phyloP scores from a whole-genome alignment of 2,797 vertebrate genomes.

The Petrocephalus schoutedeni region DNA sequence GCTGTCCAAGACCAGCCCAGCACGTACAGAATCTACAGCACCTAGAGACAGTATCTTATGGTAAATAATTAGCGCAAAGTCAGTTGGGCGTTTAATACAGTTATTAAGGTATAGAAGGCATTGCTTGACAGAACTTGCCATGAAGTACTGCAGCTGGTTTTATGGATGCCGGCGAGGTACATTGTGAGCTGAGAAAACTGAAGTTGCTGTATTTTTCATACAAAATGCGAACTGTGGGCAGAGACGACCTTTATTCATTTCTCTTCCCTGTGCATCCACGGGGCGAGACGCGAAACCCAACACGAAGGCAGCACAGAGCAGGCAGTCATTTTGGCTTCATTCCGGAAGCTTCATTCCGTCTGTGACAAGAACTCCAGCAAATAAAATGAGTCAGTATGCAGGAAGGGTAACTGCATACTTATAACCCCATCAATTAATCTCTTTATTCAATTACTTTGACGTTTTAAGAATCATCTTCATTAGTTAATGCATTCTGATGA shows the following conservation, averaged over 20 bases:
- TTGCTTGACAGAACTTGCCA: background rate
- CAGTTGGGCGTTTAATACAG: background rate
- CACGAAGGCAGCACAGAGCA: background rate
- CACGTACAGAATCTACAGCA: background rate
- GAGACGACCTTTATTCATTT: background rate
- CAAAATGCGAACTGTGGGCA: background rate
- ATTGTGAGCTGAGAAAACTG: background rate
- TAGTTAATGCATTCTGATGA: conserved; percentile 14
- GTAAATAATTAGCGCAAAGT: background rate
- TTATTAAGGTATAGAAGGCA: background rate
- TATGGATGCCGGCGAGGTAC: background rate
- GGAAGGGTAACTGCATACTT: conserved; percentile 11
- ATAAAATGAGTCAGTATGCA: conserved; percentile 40
- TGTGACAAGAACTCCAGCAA: conserved; percentile 33
- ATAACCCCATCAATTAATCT: background rate
- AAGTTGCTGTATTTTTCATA: background rate
- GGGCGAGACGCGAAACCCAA: background rate
- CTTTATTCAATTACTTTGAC: conserved; percentile 13
- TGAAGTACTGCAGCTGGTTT: too few species aligned
- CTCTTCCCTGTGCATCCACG: background rate
- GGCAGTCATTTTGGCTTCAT: background rate
- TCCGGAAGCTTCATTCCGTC: background rate
- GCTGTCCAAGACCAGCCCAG: background rate
- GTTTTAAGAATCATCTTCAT: background rate
- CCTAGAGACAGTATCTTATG: background rate